Evolutionary conservation across 1,140 invertebrate genomes (phyloP).

Genomic region (Liolophura sinensis): DNA sequence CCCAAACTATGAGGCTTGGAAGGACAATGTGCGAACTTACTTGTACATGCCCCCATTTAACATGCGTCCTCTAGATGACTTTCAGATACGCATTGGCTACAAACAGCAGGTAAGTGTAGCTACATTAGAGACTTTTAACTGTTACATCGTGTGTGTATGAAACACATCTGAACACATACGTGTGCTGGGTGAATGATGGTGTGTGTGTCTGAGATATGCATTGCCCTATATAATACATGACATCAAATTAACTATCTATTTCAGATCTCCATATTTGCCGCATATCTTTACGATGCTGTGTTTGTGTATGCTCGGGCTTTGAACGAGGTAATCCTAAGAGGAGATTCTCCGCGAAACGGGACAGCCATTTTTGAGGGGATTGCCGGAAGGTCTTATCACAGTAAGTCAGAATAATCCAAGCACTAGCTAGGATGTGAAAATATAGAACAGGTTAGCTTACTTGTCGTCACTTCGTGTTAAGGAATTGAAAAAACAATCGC

Average conservation of each 20-base stretch:
- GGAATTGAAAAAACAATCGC: no score
- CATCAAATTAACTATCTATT: neutral
- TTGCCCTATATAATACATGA: no score
- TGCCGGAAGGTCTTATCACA: conserved; percentile 8
- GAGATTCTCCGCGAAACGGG: conserved; percentile 4
- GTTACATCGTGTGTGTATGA: neutral
- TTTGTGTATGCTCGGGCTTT: conserved; percentile 37
- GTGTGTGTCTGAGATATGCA: no score
- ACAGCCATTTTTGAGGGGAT: conserved; percentile 7
- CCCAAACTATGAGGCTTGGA: no score
- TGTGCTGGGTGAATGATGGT: no score
- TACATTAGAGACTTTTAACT: neutral
- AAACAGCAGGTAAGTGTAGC: conserved; percentile 21
- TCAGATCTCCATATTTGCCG: conserved; percentile 34
- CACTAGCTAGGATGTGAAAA: neutral
- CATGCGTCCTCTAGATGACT: conserved; percentile 1
- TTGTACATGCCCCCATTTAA: conserved; percentile 25
- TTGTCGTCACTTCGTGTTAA: no score
- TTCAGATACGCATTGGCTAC: conserved; percentile 14
- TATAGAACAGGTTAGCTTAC: no score
- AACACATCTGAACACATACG: no score
- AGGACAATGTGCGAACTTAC: conserved; percentile 6
- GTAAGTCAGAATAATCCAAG: conserved; percentile 3
- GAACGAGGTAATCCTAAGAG: conserved; percentile 18
- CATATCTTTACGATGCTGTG: conserved; percentile 50